Evolutionary conservation across 2,113 vertebrate species (phyloP), one percentile per base, ranked within the genome.

Genomic region (Sinocyclocheilus anophthalmus): DNA sequence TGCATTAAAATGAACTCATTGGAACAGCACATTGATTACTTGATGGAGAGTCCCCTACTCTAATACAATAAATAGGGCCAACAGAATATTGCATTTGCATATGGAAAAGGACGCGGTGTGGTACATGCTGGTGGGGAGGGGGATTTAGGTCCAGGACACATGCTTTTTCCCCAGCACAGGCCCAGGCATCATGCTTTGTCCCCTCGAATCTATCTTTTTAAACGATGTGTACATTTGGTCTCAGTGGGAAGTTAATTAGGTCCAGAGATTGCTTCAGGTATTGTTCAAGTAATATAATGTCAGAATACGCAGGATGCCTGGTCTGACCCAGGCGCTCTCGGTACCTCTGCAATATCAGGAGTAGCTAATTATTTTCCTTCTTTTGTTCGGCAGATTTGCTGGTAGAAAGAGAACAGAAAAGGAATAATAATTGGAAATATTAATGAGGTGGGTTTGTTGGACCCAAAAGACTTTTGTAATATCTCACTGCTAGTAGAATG

Each of bases 1-100:
- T 96, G 96, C 96, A 97, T 97, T 97, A 97, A 98, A 98, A 98
- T 97, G 96, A 98, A 97, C 96, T 96, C 95, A 96, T 97, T 97
- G 96, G 96, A 91, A 97, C 95, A 96, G 94, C 93, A 95, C 96
- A 98, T 97, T 98, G 97, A 98, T 98, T 97, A 98, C 96, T 96
- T 93, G 95, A 96, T 95, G 95, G 94, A 94, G 92, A 83, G 92
- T 94, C 90, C 89, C 92, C 86, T 92, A 92, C 94, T 94, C 92
- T 94, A 94, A 92, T 92, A 95, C 87, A 95, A 94, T 90, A 95
- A 90, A 90, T 67, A 75, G 81, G 12, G 9, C 61, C 8, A 79
- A 81, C 76, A 59, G 69, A 76, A 72, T 83, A 89, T 85, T 76
- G 87, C 93, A 94, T 94, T 91, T 91, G 90, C 92, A 92, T 91